phyloP scores from a whole-genome alignment of 2,797 vertebrate genomes.

The Amniataba percoides region DNA sequence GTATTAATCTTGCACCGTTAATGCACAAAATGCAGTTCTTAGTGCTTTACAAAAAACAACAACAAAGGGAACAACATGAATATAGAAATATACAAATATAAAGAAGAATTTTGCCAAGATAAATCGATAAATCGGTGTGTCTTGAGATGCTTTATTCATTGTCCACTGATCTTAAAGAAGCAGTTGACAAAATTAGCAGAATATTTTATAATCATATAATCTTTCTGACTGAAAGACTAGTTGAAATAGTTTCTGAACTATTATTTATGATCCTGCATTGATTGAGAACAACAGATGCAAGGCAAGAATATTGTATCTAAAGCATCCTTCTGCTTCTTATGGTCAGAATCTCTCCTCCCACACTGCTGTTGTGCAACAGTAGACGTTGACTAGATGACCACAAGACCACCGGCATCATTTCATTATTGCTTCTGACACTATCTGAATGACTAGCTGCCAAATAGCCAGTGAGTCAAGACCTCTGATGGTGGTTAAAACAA shows the following conservation, averaged over 20 bases:
- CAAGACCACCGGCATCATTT: slow-evolving; percentile 12
- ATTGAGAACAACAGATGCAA: background rate
- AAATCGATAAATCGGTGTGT: too few relatives aligned
- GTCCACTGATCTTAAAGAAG: too few relatives aligned
- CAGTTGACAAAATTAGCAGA: too few relatives aligned
- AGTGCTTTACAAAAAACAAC: background rate
- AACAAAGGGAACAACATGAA: too few relatives aligned
- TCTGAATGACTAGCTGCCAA: slow-evolving; percentile 4
- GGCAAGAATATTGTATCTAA: background rate
- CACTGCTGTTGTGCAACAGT: background rate
- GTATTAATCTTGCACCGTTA: background rate
- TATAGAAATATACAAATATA: too few relatives aligned
- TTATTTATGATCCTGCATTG: background rate
- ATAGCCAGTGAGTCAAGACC: slow-evolving; percentile 45
- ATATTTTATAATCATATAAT: too few relatives aligned
- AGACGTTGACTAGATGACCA: slow-evolving; percentile 5
- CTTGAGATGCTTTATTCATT: too few relatives aligned
- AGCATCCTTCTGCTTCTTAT: background rate
- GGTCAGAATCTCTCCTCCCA: too few relatives aligned
- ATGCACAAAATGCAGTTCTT: background rate
- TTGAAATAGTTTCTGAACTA: too few relatives aligned
- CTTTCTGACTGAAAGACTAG: too few relatives aligned
- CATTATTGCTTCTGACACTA: background rate
- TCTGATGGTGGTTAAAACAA: slow-evolving; percentile 15
- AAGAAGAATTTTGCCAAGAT: too few relatives aligned